Evolutionary conservation across 2,888 invertebrate genomes (phyloP), one percentile per base, ranked within the genome.

Genomic region (Mylabris sibirica): DNA sequence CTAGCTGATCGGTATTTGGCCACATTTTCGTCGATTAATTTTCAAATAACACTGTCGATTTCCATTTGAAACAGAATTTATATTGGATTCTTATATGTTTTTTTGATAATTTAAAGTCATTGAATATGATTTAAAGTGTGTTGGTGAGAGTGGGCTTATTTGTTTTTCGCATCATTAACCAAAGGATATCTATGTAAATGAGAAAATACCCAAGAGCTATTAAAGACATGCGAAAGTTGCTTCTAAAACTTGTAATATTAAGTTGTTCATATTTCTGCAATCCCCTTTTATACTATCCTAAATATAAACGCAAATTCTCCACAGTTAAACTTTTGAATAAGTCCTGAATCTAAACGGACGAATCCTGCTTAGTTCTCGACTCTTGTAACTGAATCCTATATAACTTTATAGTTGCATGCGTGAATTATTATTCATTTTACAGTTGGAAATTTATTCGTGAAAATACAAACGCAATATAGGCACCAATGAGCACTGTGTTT

Each of bases 381-480:
- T n/a, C n/a, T n/a, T n/a, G 67, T 68, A 67, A 69, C 70, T 68
- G 70, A 73, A 72, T 74, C 68, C 70, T 68, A 65, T 30, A 77
- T 77, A 77, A 77, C 76, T 78, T 78, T 72, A 75, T 74, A 73
- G 75, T 72, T 72, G 74, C 69, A 76, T 74, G 76, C 78, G 70
- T 76, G 77, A 77, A 77, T 79, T 78, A 75, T 30, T 78, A 77
- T 78, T 79, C 77, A 74, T 75, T 78, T 77, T 77, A 78, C 77
- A 77, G 72, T 77, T 73, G 69, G 69, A 65, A 74, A 76, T 77
- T 77, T 77, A 75, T 75, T 75, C 70, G 67, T 65, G 72, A 74
- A 74, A 78, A 74, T 74, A 68, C 68, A 70, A 63, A 61, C 74
- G 67, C 74, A 74, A 75, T 59, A 20, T 62, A 59, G 38, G 65